Conservation (phyloP, 2,888 invertebrate genomes). For the Dryococelus australis region DNA sequence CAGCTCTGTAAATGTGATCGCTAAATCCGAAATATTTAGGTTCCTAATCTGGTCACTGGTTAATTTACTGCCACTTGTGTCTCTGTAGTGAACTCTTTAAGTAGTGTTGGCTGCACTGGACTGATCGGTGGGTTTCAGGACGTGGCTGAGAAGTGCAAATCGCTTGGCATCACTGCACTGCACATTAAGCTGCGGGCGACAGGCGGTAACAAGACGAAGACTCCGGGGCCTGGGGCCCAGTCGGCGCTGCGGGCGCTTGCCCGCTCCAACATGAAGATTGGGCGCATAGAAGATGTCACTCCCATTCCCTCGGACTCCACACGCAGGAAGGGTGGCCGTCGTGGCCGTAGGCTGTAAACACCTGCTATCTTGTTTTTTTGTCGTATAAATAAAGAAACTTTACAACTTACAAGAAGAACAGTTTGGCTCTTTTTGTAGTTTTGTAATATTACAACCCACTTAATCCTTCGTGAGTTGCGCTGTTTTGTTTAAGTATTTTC, state of each 20-base stretch:
- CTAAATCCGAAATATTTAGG: too few relatives aligned
- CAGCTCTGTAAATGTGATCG: too few relatives aligned
- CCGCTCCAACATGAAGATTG: conserved; percentile 99
- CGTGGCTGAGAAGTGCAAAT: conserved; percentile 98
- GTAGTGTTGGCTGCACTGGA: background rate
- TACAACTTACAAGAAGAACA: too few relatives aligned
- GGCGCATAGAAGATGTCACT: conserved; percentile 99
- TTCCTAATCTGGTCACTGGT: too few relatives aligned
- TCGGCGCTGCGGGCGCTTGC: conserved; percentile 98
- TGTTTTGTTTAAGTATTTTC: too few relatives aligned
- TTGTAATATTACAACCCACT: too few relatives aligned
- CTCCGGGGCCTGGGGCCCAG: conserved; percentile 98
- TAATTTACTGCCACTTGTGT: too few relatives aligned
- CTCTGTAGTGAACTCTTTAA: conserved; percentile 28
- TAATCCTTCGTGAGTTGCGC: too few relatives aligned
- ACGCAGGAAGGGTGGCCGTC: conserved; percentile 99
- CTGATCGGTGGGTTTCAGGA: conserved; percentile 67
- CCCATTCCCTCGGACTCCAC: conserved; percentile 99
- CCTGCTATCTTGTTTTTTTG: background rate
- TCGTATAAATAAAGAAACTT: too few relatives aligned
- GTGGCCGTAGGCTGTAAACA: conserved; percentile 98
- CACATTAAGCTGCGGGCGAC: conserved; percentile 99
- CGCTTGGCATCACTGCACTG: conserved; percentile 94
- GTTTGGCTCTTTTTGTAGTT: too few relatives aligned
- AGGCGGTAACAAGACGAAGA: conserved; percentile 98